Conservation (phyloP, 1,140 invertebrate genomes). For the Aphidius gifuensis region DNA sequence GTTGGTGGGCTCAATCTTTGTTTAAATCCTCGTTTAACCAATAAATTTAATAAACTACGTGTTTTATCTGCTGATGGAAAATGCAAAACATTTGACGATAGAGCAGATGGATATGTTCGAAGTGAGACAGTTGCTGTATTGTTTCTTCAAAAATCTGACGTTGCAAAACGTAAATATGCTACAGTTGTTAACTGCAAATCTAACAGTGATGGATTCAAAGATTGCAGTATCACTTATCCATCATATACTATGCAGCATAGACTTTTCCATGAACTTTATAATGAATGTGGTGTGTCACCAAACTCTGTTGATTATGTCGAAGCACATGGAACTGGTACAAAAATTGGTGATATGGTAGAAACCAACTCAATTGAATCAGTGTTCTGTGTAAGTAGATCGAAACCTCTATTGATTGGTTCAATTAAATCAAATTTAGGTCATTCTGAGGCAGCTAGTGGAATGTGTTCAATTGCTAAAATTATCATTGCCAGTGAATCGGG, state of each 20-base stretch:
- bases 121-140: slow-evolving; percentile 74
- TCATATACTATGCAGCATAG: slow-evolving; percentile 77
- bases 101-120: slow-evolving; percentile 71
- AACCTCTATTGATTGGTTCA: slow-evolving; percentile 80
- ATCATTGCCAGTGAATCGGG: slow-evolving; percentile 69
- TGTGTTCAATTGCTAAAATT: slow-evolving; percentile 78
- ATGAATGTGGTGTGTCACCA: slow-evolving; percentile 75
- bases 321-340: slow-evolving; percentile 85
- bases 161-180: slow-evolving; percentile 75
- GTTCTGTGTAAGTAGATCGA: slow-evolving; percentile 64
- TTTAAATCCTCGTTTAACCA: slow-evolving; percentile 78
- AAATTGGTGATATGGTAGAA: slow-evolving; percentile 85
- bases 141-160: slow-evolving; percentile 76
- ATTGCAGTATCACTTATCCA: slow-evolving; percentile 87
- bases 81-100: slow-evolving; percentile 87
- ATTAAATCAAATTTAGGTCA: slow-evolving; percentile 94
- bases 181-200: slow-evolving; percentile 67
- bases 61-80: slow-evolving; percentile 81
- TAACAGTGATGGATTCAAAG: slow-evolving; percentile 80
- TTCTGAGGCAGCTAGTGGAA: slow-evolving; percentile 83
- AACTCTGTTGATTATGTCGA: slow-evolving; percentile 76
- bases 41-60: slow-evolving; percentile 74
- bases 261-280: slow-evolving; percentile 80
- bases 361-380: slow-evolving; percentile 78
- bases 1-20: slow-evolving; percentile 78